Base-by-base conservation (phyloP, 2,888 invertebrate species). In the Operophtera brumata region DNA sequence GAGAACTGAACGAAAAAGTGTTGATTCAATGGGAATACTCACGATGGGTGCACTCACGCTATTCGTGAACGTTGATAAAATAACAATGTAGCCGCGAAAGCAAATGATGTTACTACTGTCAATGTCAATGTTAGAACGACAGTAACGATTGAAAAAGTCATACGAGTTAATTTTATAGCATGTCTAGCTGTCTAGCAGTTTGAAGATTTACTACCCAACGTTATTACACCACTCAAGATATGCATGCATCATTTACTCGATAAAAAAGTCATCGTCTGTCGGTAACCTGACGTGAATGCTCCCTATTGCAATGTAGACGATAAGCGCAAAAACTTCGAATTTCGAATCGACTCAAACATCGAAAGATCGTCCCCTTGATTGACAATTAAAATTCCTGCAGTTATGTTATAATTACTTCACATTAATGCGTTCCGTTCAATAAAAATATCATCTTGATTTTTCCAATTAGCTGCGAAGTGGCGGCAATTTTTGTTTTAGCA, bases 301-400 rank as follows among this genome's bases (percentile, higher is more conserved):
- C 35, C 32, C 30, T 8, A 30, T 9, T 50, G 56, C 51, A 49
- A 53, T 57, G 50, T 49, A 42, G 36, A 50, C 48, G 48, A 54
- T 49, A 61, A 53, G 54, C 47, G 43, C 62, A 63, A 69, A 72
- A 72, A 69, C 65, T 63, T 62, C 59, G 28, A 63, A 68, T 66
- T 67, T 64, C 64, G 65, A 65, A 64, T 63, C 66, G 67, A 69
- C 69, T 69, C 70, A 57, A 64, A 64, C 67, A 69, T 70, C 67
- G 69, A 73, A 69, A 67, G 70, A 71, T 70, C 66, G 65, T 71
- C 68, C 71, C 65, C 58, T 64, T 73, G 64, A 75, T 74, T 75
- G 72, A 75, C 80, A 78, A 84, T 84, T 86, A 82, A 83, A 76
- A 84, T 84, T 79, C 78, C 70, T 66, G 73, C 79, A 79, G 81